Base-by-base conservation (phyloP, 2,797 vertebrate genomes). In the Ciconia nigra region DNA sequence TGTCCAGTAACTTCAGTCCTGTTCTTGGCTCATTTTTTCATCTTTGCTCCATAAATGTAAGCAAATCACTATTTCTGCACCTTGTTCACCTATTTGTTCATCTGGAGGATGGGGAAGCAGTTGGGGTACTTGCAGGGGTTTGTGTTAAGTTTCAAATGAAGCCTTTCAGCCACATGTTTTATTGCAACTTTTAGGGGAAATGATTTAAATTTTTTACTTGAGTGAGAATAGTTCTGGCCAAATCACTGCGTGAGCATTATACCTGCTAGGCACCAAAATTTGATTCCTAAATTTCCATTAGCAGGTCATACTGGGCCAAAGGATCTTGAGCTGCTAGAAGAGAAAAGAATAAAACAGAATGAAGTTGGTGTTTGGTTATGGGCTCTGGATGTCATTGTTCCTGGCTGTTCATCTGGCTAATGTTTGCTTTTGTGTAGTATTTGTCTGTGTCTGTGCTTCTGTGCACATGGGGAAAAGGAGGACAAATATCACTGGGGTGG, bases 401-500 rank as follows among this genome's bases (percentile, higher is more conserved):
- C 79, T 83, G 89, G 63, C 80, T 92, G 55, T 91, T 96, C 90
- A 89, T 96, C 87, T 89, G 85, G 66, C 65, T 92, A 76, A 79
- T 91, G 82, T 95, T 96, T 97, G 95, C 84, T 90, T 97, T 95
- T 91, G 87, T 94, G 77, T 79, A 69, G 69, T 90, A 62, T 93
- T 96, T 95, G 79, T 95, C 90, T 93, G 59, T 65, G 55, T 97
- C 94, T 96, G 74, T 78, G 89, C 89, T 90, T 92, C 89, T 89
- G 69, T 91, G 94, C 79, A 81, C 94, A 79, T 81, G 77, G 91
- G 87, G 84, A 90, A 91, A 92, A 94, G 79, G 84, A 93, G 92
- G 93, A 94, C 93, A 94, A 94, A 96, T 97, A 92, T 93, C 92
- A 95, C 94, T 93, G 89, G 93, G 83, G 59, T 94, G 55, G 96